Evolutionary conservation across 2,888 invertebrate species (phyloP), one percentile per base, ranked within the genome.

Genomic region (Andrena chrysosceles): DNA sequence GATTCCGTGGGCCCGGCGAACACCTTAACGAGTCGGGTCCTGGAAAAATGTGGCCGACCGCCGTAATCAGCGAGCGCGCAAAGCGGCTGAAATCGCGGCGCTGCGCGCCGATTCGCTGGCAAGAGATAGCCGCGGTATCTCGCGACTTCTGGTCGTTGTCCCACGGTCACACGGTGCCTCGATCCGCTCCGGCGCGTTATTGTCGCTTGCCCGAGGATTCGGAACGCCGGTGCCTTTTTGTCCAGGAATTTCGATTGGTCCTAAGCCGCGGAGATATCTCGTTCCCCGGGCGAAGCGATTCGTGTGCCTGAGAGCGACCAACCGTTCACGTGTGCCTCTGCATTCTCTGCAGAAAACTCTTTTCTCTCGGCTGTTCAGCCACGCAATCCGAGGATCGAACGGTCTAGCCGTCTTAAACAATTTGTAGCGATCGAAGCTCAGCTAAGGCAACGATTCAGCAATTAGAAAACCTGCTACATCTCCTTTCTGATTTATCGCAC

Each of bases 1-100:
- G 79, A 74, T 82, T 73, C 76, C 70, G 52, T 29, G 64, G 76
- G 67, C 62, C 76, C 71, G 67, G 31, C 68, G 59, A 77, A 82
- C 82, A 78, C 82, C 71, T 81, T 86, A 88, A 88, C 88, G 85
- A 88, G 82, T 71, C 10, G 10, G 42, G 48, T 23, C 74, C 60
- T 48, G 66, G 72, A 66, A 81, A 85, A 85, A 77, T 74, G 83
- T 56, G 79, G 67, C n/a, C 79, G 79, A 67, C 60, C 35, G 29
- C 26, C n/a, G 42, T 62, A 63, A 66, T 68, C 70, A 33, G 31
- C 33, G 71, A 54, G 20, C 54, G 67, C 20, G 31, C 33, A 62
- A 60, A 66, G 23, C 13, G 68, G 49, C 54, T 29, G 70, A 71
- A 77, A 70, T 63, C 48, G 64, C 54, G 68, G 56, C 33, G 13